These are phyloP conservation scores for Zaprionus ornatus DNA, from an alignment of 1,140 invertebrate genomes.

Conservation along the genomic window DNA sequence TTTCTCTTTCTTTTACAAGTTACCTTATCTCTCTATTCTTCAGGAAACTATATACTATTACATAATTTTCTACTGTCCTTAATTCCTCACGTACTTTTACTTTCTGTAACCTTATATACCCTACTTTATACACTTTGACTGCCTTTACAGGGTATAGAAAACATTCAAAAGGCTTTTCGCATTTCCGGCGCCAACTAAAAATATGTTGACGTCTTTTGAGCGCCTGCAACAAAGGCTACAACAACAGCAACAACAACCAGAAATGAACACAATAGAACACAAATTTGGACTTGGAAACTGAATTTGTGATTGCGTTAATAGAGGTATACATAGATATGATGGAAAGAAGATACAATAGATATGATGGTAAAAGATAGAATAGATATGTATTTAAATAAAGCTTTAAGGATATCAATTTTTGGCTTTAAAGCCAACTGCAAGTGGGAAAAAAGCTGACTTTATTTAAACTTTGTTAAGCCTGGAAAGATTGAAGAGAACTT, in stretches of 20 bases:
- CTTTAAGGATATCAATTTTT: not conserved
- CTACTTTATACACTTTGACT: not conserved
- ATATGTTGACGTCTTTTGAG: constrained; percentile 72
- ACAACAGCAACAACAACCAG: constrained; percentile 1
- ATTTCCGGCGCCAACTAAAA: constrained; percentile 79
- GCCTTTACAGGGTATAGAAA: not conserved
- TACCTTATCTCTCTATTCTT: not conserved
- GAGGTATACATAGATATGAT: not conserved
- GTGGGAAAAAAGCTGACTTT: not conserved
- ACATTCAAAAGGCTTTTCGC: constrained; percentile 62
- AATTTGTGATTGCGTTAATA: not conserved
- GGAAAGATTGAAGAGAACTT: not conserved
- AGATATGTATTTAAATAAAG: not conserved
- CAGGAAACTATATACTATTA: not conserved
- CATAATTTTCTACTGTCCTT: not conserved
- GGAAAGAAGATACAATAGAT: no score
- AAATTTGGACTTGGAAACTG: constrained; percentile 11
- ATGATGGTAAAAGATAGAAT: not conserved
- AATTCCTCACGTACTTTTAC: not conserved
- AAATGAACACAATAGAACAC: constrained; percentile 3
- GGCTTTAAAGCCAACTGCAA: not conserved
- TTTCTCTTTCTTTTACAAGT: not conserved
- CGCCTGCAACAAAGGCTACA: constrained; percentile 27
- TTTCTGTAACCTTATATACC: not conserved
- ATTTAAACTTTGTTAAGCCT: not conserved